Evolutionary conservation across 2,888 invertebrate genomes (phyloP).

Genomic region (Pristionchus fissidentatus): DNA sequence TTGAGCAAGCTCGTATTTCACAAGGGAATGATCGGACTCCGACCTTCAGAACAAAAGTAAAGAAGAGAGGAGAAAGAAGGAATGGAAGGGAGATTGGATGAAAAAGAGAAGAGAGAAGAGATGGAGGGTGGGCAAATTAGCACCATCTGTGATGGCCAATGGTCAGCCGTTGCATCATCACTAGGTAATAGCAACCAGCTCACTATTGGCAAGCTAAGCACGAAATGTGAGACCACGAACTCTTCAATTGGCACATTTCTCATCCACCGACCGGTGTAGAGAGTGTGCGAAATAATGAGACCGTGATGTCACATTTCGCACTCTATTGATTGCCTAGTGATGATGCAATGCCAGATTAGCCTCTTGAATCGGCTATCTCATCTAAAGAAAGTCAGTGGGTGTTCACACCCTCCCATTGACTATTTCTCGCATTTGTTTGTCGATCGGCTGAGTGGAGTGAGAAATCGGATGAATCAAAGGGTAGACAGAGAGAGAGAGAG

Average conservation of each 20-base stretch:
- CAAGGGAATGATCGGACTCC: background rate
- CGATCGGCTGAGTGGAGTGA: constrained; percentile 24
- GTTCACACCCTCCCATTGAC: no score
- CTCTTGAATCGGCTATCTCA: background rate
- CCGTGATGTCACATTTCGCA: no score
- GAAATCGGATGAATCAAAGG: background rate
- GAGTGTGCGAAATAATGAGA: no score
- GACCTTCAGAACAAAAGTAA: background rate
- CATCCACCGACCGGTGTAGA: no score
- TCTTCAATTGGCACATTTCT: no score
- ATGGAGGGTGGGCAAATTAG: constrained; percentile 1
- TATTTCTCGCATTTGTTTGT: constrained; percentile 4
- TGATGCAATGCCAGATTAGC: background rate
- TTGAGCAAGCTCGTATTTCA: no score
- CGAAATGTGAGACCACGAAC: no score
- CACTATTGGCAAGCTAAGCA: no score
- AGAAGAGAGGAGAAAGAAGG: constrained; percentile 13
- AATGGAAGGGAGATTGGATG: background rate
- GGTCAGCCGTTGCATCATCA: background rate
- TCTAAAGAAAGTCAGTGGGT: constrained; percentile 18
- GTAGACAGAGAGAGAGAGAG: constrained; percentile 13
- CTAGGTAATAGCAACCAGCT: no score
- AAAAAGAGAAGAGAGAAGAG: background rate
- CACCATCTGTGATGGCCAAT: constrained; percentile 25
- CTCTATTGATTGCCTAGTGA: background rate